Evolutionary conservation across 2,797 vertebrate species (phyloP).

Genomic region (Manis crassicaudata): DNA sequence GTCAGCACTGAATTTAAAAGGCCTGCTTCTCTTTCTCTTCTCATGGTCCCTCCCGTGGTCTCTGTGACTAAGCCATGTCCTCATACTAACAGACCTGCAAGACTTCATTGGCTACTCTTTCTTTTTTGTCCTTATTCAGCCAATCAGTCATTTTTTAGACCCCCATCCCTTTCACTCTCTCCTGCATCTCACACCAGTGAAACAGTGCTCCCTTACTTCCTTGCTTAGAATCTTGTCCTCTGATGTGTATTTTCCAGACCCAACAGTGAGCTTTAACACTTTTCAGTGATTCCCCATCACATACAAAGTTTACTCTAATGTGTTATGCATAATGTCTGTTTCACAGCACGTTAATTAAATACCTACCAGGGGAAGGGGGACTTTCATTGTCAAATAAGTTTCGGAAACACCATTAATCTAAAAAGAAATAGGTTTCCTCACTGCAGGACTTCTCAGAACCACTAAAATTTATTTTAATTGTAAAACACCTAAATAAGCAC

Average conservation of each 20-base stretch:
- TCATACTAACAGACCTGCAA: not conserved
- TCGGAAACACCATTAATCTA: not conserved
- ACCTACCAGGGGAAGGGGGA: not conserved
- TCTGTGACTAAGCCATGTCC: not conserved
- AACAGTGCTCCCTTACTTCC: not conserved
- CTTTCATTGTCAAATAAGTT: not conserved
- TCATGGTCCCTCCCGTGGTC: not conserved
- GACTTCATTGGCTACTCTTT: not conserved
- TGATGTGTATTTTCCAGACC: not conserved
- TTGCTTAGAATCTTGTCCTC: not conserved
- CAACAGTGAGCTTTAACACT: not conserved
- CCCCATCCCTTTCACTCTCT: not conserved
- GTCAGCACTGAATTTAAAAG: not conserved
- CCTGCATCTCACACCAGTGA: not conserved
- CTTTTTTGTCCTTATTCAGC: not conserved
- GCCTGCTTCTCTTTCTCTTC: not conserved
- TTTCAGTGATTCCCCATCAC: not conserved
- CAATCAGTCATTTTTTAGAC: not conserved
- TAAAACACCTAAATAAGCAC: not conserved
- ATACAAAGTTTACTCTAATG: not conserved
- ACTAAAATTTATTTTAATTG: not conserved
- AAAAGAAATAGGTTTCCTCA: not conserved
- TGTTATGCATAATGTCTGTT: not conserved
- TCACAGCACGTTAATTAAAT: not conserved
- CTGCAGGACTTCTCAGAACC: not conserved